Percentiles rank a stretch among this genome's conserved stretches.
Conservation (phyloP, 2,888 invertebrate genomes). For the Camptogramma bilineatum region DNA sequence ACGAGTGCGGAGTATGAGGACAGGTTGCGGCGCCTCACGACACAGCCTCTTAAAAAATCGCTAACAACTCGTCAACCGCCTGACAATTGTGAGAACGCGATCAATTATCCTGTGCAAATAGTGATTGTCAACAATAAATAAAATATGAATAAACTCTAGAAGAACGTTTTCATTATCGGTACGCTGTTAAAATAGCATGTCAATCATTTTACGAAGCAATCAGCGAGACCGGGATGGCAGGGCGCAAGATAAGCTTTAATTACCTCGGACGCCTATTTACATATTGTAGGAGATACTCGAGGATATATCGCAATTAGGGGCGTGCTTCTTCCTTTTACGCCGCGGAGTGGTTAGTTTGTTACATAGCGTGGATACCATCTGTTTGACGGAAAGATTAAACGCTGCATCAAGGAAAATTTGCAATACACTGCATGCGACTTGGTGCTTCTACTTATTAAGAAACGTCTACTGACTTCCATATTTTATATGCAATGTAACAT, state of each 20-base stretch:
- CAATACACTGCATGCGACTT: slow-evolving; percentile 28
- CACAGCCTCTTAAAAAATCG: slow-evolving; percentile 73
- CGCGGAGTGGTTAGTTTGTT: slow-evolving; percentile 65
- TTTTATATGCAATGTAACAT: slow-evolving; percentile 22
- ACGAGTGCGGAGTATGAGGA: slow-evolving; percentile 50
- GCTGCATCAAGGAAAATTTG: slow-evolving; percentile 60
- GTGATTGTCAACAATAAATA: slow-evolving; percentile 81
- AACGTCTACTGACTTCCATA: slow-evolving; percentile 23
- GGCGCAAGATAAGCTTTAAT: slow-evolving; percentile 82
- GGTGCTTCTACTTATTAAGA: slow-evolving; percentile 24
- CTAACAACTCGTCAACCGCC: slow-evolving; percentile 72
- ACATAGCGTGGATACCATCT: slow-evolving; percentile 73
- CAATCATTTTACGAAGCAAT: slow-evolving; percentile 83
- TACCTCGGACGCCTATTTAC: slow-evolving; percentile 82
- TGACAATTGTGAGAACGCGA: slow-evolving; percentile 85
- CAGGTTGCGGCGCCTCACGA: slow-evolving; percentile 63
- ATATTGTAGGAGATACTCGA: slow-evolving; percentile 79
- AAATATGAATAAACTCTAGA: slow-evolving; percentile 72
- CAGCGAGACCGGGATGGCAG: slow-evolving; percentile 72
- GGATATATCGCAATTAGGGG: slow-evolving; percentile 83
- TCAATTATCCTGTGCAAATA: slow-evolving; percentile 83
- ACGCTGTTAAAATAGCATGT: slow-evolving; percentile 78
- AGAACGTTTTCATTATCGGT: slow-evolving; percentile 81
- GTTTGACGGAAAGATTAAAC: slow-evolving; percentile 77
- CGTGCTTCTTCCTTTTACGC: slow-evolving; percentile 80